Percentiles rank a stretch among this genome's conserved stretches.
Conservation (phyloP, 2,797 vertebrate genomes). For the Sorex maritimensis region DNA sequence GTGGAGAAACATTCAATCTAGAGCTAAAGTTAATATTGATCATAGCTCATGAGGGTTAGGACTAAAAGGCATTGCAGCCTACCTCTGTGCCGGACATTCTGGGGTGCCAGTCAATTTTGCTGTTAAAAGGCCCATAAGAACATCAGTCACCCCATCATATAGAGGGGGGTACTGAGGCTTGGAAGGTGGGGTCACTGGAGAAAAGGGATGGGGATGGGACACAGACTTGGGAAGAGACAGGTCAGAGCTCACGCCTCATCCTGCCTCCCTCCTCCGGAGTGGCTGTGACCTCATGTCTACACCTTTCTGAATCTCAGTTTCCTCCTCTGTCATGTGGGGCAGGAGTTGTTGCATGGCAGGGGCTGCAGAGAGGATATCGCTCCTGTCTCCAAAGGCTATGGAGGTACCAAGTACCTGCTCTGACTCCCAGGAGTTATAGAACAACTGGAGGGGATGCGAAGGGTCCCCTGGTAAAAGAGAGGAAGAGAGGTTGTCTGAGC, state of each 20-base stretch:
- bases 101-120: background rate
- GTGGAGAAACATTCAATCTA: background rate
- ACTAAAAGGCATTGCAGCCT: background rate
- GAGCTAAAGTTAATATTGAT: background rate
- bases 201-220: background rate
- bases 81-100: background rate
- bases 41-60: background rate
- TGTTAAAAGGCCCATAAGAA: background rate
- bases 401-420: background rate
- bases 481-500: background rate
- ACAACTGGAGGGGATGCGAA: background rate
- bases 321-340: background rate
- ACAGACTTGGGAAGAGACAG: accelerated
- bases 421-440: background rate
- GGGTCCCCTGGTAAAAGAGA: background rate
- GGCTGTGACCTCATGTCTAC: background rate
- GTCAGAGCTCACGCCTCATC: background rate
- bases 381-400: background rate
- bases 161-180: background rate
- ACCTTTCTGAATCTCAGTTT: background rate
- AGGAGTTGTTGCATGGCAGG: accelerated
- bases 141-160: background rate
- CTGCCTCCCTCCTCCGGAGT: accelerated
- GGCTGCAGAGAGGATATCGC: accelerated
- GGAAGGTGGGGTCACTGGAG: background rate